Percentiles rank a stretch among this genome's conserved stretches.
phyloP scores from a whole-genome alignment of 2,797 vertebrate genomes.

The Columba guinea region DNA sequence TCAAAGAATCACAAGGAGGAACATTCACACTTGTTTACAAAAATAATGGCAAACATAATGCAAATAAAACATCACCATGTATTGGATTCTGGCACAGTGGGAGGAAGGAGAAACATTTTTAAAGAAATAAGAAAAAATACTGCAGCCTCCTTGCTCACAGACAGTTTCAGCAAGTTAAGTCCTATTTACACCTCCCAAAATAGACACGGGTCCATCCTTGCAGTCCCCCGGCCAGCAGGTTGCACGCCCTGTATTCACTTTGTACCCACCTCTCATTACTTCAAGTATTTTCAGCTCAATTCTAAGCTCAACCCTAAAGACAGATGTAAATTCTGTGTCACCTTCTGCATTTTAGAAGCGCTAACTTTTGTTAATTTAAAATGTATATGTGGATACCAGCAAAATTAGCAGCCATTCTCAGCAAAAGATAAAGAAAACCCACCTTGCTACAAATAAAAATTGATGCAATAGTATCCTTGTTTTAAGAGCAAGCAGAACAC shows the following conservation, averaged over 20 bases:
- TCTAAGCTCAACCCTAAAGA: background rate
- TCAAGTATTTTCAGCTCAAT: background rate
- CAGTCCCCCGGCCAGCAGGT: background rate
- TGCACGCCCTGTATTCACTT: rapidly evolving
- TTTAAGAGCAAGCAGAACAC: background rate
- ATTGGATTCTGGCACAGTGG: background rate
- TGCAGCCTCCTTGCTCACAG: background rate
- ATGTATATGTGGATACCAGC: background rate
- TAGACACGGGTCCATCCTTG: background rate
- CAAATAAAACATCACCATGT: background rate
- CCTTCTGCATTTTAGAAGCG: background rate
- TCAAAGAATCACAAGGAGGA: background rate
- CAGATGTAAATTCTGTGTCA: background rate
- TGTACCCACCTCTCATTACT: background rate
- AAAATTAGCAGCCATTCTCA: background rate
- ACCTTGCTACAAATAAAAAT: background rate
- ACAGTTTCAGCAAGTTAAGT: background rate
- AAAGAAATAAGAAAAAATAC: background rate
- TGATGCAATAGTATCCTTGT: background rate
- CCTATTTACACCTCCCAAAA: background rate
- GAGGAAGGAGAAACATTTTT: background rate
- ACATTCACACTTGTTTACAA: background rate
- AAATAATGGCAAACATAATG: background rate
- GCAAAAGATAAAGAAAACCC: background rate
- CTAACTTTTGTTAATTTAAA: background rate